Evolutionary conservation across 2,888 invertebrate species (phyloP).

Genomic region (Crepidodera aurea): DNA sequence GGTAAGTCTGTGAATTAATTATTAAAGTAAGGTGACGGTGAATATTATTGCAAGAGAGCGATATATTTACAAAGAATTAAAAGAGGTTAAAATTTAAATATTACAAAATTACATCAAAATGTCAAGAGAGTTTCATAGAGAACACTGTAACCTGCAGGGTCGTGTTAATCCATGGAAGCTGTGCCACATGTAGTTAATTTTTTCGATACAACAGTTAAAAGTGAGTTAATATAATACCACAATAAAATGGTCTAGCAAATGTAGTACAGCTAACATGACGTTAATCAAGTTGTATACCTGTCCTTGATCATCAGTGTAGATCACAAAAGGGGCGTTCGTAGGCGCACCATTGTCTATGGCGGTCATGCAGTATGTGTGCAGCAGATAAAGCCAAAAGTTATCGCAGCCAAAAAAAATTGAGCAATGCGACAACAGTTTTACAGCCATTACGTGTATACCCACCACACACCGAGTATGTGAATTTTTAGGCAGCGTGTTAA

Average conservation of each 20-base stretch:
- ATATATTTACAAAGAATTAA: background rate
- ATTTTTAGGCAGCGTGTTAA: slow-evolving; percentile 40
- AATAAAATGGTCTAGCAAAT: slow-evolving; percentile 23
- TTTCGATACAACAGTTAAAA: slow-evolving; percentile 2
- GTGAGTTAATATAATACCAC: slow-evolving; percentile 27
- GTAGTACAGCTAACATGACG: slow-evolving; percentile 60
- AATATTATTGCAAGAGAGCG: too few relatives aligned
- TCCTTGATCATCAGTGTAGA: slow-evolving; percentile 95
- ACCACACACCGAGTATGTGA: slow-evolving; percentile 58
- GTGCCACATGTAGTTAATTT: slow-evolving; percentile 46
- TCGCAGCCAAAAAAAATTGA: slow-evolving; percentile 59
- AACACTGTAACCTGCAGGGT: slow-evolving; percentile 54
- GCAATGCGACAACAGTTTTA: slow-evolving; percentile 61
- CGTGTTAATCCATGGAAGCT: slow-evolving; percentile 55
- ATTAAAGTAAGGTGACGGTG: too few relatives aligned
- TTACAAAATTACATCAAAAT: too few relatives aligned
- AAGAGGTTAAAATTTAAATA: background rate
- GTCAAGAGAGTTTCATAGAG: too few relatives aligned
- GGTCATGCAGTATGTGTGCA: slow-evolving; percentile 66
- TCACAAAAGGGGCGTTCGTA: slow-evolving; percentile 92
- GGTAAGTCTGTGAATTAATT: too few relatives aligned
- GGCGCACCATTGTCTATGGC: slow-evolving; percentile 71
- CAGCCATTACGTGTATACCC: slow-evolving; percentile 60
- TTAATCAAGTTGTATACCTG: slow-evolving; percentile 77
- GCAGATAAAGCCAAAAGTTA: slow-evolving; percentile 55